phyloP scores from a whole-genome alignment of 2,888 invertebrate genomes.

The Thera britannica region DNA sequence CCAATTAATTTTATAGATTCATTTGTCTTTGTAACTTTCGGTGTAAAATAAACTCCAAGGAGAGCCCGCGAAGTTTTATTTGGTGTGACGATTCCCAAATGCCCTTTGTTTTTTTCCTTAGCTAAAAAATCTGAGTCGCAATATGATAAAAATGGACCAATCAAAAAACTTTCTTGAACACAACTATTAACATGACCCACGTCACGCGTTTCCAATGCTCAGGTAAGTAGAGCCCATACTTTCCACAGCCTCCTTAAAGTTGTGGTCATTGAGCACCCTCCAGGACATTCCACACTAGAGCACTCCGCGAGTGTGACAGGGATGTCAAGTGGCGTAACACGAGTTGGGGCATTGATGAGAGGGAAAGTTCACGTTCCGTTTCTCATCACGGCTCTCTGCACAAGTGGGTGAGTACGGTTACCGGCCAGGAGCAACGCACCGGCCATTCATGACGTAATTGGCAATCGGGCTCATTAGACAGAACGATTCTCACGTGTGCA shows the following conservation, averaged over 20 bases:
- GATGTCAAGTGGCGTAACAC: conserved; percentile 59
- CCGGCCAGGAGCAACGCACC: conserved; percentile 77
- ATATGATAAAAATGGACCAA: too few species aligned
- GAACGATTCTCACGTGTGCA: conserved; percentile 64
- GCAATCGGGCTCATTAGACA: conserved; percentile 77
- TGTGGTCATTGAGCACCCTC: conserved; percentile 21
- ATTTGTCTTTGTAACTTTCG: conserved; percentile 76
- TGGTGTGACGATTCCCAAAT: conserved; percentile 13
- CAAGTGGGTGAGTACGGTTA: conserved; percentile 82
- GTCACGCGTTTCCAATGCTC: neutral
- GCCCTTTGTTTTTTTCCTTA: neutral
- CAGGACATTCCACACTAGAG: neutral
- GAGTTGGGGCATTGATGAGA: conserved; percentile 77
- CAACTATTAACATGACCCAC: too few species aligned
- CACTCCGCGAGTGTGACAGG: conserved; percentile 50
- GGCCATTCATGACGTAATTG: conserved; percentile 80
- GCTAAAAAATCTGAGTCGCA: neutral
- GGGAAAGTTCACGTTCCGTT: conserved; percentile 81
- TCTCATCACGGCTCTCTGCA: conserved; percentile 77
- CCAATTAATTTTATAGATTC: conserved; percentile 85
- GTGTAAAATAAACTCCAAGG: conserved; percentile 32
- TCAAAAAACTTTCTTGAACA: too few species aligned
- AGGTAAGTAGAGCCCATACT: neutral
- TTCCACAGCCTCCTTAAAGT: neutral
- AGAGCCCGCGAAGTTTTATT: conserved; percentile 19